phyloP scores from a whole-genome alignment of 1,140 invertebrate species.

The Pectinophora gossypiella region DNA sequence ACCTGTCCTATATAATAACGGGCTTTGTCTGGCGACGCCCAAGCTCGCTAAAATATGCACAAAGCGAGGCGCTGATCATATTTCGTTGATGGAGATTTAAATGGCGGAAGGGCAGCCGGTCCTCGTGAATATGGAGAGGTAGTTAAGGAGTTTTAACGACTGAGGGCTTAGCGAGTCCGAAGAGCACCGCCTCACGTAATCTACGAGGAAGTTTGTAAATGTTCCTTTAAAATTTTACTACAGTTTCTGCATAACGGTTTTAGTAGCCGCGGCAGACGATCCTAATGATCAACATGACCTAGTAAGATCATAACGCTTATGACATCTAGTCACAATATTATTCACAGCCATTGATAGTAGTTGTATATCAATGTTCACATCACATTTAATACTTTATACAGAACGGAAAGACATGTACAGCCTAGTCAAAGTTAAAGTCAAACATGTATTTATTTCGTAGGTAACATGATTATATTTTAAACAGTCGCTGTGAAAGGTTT shows the following conservation, averaged over 20 bases:
- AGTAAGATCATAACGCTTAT: too few species aligned
- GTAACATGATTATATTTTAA: too few species aligned
- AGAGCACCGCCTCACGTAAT: conserved; percentile 24
- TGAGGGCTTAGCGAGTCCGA: conserved; percentile 26
- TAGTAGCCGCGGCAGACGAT: too few species aligned
- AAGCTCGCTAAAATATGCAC: conserved; percentile 11
- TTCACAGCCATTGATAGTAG: too few species aligned
- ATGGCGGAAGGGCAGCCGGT: conserved; percentile 15
- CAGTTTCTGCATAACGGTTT: background rate
- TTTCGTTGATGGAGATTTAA: conserved; percentile 24
- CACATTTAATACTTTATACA: too few species aligned
- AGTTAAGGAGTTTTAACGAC: conserved; percentile 43
- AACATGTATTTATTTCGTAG: too few species aligned
- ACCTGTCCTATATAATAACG: background rate
- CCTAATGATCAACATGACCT: too few species aligned
- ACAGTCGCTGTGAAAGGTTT: too few species aligned
- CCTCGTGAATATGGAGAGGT: conserved; percentile 30
- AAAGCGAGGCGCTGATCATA: conserved; percentile 13
- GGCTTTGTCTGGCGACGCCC: background rate
- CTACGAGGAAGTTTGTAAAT: conserved; percentile 22
- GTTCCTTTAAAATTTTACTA: conserved; percentile 14
- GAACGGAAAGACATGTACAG: too few species aligned
- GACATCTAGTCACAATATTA: too few species aligned
- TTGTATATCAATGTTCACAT: too few species aligned
- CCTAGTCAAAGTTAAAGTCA: too few species aligned